phyloP scores from a whole-genome alignment of 2,113 vertebrate species.

The Telmatochromis sp. region DNA sequence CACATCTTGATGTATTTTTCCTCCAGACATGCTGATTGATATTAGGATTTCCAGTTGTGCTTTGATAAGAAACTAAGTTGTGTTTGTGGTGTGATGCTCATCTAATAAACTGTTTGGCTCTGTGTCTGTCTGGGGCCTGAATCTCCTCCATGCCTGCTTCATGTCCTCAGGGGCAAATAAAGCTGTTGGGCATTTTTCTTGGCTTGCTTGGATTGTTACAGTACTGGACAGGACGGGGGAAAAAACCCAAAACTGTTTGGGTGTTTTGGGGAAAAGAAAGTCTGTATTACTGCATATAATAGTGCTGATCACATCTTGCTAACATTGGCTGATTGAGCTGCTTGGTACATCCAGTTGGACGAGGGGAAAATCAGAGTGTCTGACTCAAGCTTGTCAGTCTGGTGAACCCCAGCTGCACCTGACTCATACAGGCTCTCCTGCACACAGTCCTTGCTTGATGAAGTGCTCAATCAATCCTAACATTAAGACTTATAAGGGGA shows the following conservation, averaged over 20 bases:
- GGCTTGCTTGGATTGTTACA: background rate
- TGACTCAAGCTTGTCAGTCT: background rate
- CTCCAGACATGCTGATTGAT: background rate
- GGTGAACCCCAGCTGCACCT: background rate
- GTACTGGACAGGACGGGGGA: fast-evolving
- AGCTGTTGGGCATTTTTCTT: background rate
- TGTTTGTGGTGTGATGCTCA: background rate
- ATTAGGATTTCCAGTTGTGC: background rate
- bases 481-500: background rate
- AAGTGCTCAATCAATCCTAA: background rate
- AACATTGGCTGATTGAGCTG: background rate
- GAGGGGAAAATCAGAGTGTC: background rate
- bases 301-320: background rate
- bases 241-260: background rate
- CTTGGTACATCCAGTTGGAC: background rate
- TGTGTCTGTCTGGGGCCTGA: background rate
- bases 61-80: background rate
- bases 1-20: background rate
- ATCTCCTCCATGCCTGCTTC: background rate
- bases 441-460: background rate
- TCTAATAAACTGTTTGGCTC: background rate
- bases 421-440: background rate
- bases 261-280: background rate
- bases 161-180: background rate
- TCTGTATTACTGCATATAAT: background rate